Conservation (phyloP, 2,797 vertebrate genomes). For the Clarias pachynema region DNA sequence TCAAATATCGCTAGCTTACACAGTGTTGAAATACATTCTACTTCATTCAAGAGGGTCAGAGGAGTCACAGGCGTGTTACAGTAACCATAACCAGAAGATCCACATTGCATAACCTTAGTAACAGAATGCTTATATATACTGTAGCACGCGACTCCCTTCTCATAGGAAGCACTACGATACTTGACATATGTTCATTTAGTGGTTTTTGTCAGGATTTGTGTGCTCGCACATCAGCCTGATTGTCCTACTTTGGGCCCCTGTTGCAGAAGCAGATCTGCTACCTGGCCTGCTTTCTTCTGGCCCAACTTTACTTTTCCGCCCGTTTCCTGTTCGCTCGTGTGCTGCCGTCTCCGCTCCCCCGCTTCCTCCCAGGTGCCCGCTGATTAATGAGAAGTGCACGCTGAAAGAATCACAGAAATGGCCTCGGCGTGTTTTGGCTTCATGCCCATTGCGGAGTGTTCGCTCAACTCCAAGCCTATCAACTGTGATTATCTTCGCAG, state of each 20-base stretch:
- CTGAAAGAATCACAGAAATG: constrained; percentile 50
- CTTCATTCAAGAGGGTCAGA: too few species aligned
- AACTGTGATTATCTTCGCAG: constrained; percentile 74
- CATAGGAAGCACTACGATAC: neutral
- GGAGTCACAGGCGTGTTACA: neutral
- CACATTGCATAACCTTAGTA: neutral
- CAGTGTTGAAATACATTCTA: too few species aligned
- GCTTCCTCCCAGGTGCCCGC: constrained; percentile 71
- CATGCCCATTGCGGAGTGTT: constrained; percentile 57
- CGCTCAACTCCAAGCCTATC: constrained; percentile 61
- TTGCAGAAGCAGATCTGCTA: constrained; percentile 35
- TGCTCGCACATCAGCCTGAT: too few species aligned
- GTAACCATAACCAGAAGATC: neutral
- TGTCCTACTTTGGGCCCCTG: neutral
- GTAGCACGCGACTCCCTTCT: neutral
- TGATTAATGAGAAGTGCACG: constrained; percentile 67
- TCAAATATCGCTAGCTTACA: neutral
- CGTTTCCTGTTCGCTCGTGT: constrained; percentile 57
- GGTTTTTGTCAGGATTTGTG: neutral
- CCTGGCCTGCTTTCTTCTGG: constrained; percentile 56
- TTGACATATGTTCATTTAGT: neutral
- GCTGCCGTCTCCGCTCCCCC: constrained; percentile 56
- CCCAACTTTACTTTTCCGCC: constrained; percentile 41
- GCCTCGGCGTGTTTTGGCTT: constrained; percentile 56
- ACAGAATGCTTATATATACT: neutral